Conservation (phyloP, 2,797 vertebrate genomes). For the Melanotaenia boesemani region DNA sequence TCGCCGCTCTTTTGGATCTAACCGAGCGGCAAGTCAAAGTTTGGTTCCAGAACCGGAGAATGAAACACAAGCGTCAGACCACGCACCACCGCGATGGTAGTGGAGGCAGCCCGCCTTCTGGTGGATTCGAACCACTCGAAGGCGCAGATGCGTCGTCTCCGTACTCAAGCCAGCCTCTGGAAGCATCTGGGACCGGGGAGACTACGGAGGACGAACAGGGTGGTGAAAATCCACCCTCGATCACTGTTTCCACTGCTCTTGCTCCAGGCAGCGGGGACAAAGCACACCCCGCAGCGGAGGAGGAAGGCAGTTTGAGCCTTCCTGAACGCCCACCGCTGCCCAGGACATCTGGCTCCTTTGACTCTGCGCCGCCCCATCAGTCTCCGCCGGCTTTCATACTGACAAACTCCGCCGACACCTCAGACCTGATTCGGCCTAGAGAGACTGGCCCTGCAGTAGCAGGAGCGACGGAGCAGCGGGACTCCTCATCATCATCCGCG, state of each 20-base stretch:
- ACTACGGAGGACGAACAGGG: constrained; percentile 73
- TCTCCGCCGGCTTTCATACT: constrained; percentile 67
- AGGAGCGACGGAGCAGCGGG: constrained; percentile 74
- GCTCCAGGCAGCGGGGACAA: constrained; percentile 81
- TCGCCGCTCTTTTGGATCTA: constrained; percentile 94
- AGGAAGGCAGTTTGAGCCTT: constrained; percentile 60
- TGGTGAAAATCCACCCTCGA: constrained; percentile 73
- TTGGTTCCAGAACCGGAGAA: constrained; percentile 98
- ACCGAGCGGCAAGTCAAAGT: constrained; percentile 99
- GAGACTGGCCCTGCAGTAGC: constrained; percentile 34
- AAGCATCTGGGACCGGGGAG: constrained; percentile 80
- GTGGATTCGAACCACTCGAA: constrained; percentile 84
- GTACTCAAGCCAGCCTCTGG: constrained; percentile 80
- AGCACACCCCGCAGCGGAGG: constrained; percentile 79
- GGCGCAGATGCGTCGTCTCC: constrained; percentile 82
- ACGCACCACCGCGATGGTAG: constrained; percentile 85
- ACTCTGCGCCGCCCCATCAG: constrained; percentile 48
- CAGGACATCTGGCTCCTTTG: constrained; percentile 68
- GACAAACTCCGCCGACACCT: constrained; percentile 70
- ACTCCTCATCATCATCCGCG: constrained; percentile 52
- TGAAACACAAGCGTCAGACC: constrained; percentile 98
- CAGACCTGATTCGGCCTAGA: constrained; percentile 55
- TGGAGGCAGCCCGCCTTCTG: constrained; percentile 75
- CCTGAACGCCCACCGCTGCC: constrained; percentile 56
- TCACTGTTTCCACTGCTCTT: constrained; percentile 68